These are phyloP conservation scores for Chauna torquata DNA, from an alignment of 2,113 vertebrate genomes.

Conservation along the genomic window DNA sequence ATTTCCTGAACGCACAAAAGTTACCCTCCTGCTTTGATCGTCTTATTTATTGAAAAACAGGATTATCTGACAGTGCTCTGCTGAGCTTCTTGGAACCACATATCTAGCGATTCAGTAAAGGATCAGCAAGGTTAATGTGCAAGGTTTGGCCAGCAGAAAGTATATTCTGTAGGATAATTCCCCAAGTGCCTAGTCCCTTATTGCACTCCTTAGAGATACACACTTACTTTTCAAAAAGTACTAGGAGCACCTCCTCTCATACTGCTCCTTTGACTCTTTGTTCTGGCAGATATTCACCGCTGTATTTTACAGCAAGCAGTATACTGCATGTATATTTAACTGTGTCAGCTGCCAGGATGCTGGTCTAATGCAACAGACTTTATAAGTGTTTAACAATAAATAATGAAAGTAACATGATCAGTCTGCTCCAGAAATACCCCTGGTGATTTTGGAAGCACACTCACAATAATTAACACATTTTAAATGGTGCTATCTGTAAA, in stretches of 20 bases:
- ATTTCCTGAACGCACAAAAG: not conserved
- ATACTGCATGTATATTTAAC: not conserved
- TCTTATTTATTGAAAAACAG: not conserved
- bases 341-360: not conserved
- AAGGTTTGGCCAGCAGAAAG: not conserved
- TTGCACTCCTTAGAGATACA: not conserved
- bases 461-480: not conserved
- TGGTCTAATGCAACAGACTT: not conserved
- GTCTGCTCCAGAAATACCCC: not conserved
- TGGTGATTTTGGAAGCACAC: not conserved
- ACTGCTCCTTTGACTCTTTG: not conserved
- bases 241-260: not conserved
- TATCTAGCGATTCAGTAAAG: not conserved
- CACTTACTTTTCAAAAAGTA: not conserved
- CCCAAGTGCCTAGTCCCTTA: not conserved
- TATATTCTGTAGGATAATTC: not conserved
- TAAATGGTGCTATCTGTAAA: not conserved
- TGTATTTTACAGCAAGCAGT: not conserved
- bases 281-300: not conserved
- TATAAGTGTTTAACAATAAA: not conserved
- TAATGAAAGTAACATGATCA: not conserved
- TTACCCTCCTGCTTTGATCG: slow-evolving; percentile 2
- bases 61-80: not conserved
- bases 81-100: not conserved
- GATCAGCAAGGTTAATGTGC: not conserved